Percentiles rank a stretch among this genome's conserved stretches.
These are phyloP conservation scores for Pseudococcus longispinus DNA, from an alignment of 2,888 invertebrate genomes.

Conservation along the genomic window DNA sequence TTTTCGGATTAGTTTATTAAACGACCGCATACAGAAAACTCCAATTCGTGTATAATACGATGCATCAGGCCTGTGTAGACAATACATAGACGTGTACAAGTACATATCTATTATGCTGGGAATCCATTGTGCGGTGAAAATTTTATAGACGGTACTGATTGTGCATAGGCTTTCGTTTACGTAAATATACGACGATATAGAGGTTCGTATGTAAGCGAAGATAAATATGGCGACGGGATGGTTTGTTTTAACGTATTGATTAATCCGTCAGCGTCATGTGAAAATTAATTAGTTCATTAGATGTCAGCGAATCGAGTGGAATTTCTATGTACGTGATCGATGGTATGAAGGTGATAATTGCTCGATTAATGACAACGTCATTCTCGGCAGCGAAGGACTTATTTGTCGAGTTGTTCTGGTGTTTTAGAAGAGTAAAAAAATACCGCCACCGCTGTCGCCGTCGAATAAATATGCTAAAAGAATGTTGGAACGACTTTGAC, in stretches of 20 bases:
- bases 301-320: not conserved
- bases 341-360: constrained; percentile 39
- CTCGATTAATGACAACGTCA: constrained; percentile 25
- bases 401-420: constrained; percentile 12
- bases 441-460: too few relatives aligned
- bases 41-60: too few relatives aligned
- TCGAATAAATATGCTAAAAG: not conserved
- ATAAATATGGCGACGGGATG: not conserved
- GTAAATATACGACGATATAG: not conserved
- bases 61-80: not conserved
- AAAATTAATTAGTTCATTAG: constrained; percentile 14
- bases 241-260: not conserved
- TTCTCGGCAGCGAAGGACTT: constrained; percentile 21
- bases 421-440: not conserved
- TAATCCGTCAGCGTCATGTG: constrained; percentile 25
- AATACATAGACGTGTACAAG: not conserved
- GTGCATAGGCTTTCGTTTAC: not conserved
- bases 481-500: not conserved
- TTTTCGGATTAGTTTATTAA: not conserved
- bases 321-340: constrained; percentile 34
- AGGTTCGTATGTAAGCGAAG: not conserved
- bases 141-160: not conserved
- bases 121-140: not conserved
- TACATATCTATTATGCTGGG: not conserved
- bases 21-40: not conserved